These are phyloP conservation scores for Microcebus lehilahytsara DNA, from an alignment of 2,113 vertebrate genomes.

Conservation along the genomic window DNA sequence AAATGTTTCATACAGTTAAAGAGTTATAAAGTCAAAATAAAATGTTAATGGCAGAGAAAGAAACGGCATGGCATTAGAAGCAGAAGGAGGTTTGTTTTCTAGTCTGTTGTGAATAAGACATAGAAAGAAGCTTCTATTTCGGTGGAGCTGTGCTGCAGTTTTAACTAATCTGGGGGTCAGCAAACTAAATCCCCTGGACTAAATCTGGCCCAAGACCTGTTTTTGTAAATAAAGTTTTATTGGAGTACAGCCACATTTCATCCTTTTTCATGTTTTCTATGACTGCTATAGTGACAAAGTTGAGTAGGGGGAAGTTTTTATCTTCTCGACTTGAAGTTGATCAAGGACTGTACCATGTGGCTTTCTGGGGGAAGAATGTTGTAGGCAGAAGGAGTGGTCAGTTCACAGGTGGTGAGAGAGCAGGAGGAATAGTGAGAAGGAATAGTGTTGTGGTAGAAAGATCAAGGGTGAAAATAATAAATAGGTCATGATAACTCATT, in stretches of 20 bases:
- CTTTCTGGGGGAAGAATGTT: not conserved
- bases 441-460: not conserved
- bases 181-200: not conserved
- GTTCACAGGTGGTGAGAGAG: not conserved
- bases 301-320: not conserved
- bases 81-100: slow-evolving; percentile 26
- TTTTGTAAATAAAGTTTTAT: slow-evolving; percentile 35
- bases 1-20: slow-evolving; percentile 76
- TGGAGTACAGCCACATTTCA: not conserved
- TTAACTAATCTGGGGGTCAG: not conserved
- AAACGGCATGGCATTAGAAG: slow-evolving; percentile 23
- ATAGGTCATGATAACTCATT: not conserved
- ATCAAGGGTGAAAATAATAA: not conserved
- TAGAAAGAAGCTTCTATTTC: not conserved
- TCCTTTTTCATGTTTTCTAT: not conserved
- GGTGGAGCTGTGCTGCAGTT: not conserved
- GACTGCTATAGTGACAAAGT: not conserved
- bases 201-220: not conserved
- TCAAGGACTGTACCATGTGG: not conserved
- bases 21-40: slow-evolving; percentile 76
- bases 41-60: slow-evolving; percentile 70
- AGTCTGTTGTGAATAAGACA: slow-evolving; percentile 1
- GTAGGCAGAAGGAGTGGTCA: not conserved
- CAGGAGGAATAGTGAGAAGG: not conserved
- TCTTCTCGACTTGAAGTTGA: not conserved